phyloP scores from a whole-genome alignment of 2,888 invertebrate species.

The Calameuta filiformis region DNA sequence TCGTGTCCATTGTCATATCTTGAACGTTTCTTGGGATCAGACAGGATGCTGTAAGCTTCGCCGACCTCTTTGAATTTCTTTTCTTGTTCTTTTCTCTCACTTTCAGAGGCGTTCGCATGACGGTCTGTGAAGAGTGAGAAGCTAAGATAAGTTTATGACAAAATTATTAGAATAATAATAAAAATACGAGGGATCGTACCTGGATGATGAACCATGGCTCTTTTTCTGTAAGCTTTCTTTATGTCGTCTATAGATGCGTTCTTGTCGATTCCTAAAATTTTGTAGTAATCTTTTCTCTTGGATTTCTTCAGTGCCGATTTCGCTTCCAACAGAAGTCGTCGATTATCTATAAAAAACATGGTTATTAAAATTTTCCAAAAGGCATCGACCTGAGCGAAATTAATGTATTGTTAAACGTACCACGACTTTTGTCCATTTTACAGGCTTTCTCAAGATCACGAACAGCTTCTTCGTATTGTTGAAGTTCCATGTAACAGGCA shows the following conservation, averaged over 20 bases:
- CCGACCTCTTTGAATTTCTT: conserved; percentile 95
- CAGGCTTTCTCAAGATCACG: conserved; percentile 88
- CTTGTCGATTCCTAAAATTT: conserved; percentile 88
- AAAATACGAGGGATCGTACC: conserved; percentile 61
- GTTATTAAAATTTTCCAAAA: conserved; percentile 8
- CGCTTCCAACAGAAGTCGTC: conserved; percentile 85
- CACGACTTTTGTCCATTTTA: conserved; percentile 82
- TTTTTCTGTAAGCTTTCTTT: conserved; percentile 92
- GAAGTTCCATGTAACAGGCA: conserved; percentile 84
- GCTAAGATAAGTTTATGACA: conserved; percentile 5
- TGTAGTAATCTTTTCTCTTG: conserved; percentile 96
- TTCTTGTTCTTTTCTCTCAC: conserved; percentile 90
- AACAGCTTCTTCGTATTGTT: conserved; percentile 89
- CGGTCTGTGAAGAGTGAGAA: conserved; percentile 72
- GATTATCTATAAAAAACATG: conserved; percentile 72
- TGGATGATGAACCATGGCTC: conserved; percentile 92
- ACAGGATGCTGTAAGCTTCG: conserved; percentile 93
- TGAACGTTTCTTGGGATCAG: conserved; percentile 89
- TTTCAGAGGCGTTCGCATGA: conserved; percentile 87
- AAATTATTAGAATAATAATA: background rate
- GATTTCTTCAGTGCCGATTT: conserved; percentile 90
- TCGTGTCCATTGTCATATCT: conserved; percentile 94
- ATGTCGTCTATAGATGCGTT: conserved; percentile 91
- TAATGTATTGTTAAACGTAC: conserved; percentile 37
- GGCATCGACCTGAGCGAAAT: background rate